Percentiles rank a stretch among this genome's conserved stretches.
These are phyloP conservation scores for Onychostoma macrolepis DNA, from an alignment of 2,113 vertebrate species.

Conservation along the genomic window DNA sequence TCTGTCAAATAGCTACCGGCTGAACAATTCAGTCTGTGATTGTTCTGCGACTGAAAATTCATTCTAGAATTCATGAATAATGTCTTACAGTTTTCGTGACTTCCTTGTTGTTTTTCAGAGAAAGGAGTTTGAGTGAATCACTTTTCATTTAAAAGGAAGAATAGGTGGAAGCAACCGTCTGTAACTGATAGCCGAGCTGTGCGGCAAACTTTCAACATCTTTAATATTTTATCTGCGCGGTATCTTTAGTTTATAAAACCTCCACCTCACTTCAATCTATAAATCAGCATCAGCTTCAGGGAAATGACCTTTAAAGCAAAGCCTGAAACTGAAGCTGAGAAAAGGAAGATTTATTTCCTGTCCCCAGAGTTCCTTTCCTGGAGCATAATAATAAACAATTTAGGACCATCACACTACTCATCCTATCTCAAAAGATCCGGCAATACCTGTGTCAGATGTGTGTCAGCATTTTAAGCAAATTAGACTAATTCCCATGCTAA, in stretches of 20 bases:
- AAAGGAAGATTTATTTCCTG: slow-evolving; percentile 24
- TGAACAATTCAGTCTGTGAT: slow-evolving; percentile 6
- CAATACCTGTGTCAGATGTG: background rate
- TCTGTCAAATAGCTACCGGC: slow-evolving; percentile 8
- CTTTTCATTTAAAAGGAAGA: slow-evolving; percentile 12
- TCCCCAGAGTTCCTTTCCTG: background rate
- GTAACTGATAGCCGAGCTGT: slow-evolving; percentile 6
- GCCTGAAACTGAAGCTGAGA: slow-evolving; percentile 8
- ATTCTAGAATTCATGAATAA: slow-evolving; percentile 1
- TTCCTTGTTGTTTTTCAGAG: slow-evolving; percentile 11
- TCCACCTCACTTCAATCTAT: slow-evolving; percentile 30
- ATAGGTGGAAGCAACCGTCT: background rate
- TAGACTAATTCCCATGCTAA: slow-evolving; percentile 50
- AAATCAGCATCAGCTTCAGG: slow-evolving; percentile 38
- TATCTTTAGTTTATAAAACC: slow-evolving; percentile 39
- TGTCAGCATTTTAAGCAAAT: slow-evolving; percentile 17
- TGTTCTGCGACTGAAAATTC: slow-evolving; percentile 9
- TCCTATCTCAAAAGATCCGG: background rate
- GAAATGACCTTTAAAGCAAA: slow-evolving; percentile 42
- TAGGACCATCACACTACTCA: background rate
- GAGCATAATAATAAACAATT: slow-evolving; percentile 25
- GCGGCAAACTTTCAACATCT: background rate
- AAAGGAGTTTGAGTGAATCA: background rate
- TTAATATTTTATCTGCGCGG: slow-evolving; percentile 24
- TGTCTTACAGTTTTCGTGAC: background rate